Percentiles rank a stretch among this genome's conserved stretches.
Evolutionary conservation across 1,140 invertebrate genomes (phyloP).

Genomic region (Bombus confusus): DNA sequence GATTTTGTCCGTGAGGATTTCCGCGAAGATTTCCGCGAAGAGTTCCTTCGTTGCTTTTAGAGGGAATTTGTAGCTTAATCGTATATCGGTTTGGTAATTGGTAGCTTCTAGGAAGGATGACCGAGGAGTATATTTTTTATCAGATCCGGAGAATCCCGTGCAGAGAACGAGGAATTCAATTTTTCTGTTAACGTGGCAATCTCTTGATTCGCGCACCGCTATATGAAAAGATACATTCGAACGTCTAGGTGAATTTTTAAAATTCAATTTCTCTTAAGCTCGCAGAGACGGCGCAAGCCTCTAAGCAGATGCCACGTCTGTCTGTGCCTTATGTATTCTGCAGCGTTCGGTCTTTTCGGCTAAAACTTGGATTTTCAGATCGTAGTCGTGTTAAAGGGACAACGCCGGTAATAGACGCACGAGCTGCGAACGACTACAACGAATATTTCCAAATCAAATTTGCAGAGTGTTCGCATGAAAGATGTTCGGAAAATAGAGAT

Average conservation of each 20-base stretch:
- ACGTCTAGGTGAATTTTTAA: slow-evolving; percentile 40
- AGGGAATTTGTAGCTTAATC: not conserved
- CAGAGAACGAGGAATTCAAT: not conserved
- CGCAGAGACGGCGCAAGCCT: not conserved
- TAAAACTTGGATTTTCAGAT: not conserved
- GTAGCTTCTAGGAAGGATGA: not conserved
- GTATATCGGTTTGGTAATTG: not conserved
- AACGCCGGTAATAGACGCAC: too few relatives aligned
- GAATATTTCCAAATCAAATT: too few relatives aligned
- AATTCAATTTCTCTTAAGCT: slow-evolving; percentile 44
- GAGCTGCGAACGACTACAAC: too few relatives aligned
- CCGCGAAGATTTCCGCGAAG: too few relatives aligned
- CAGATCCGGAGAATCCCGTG: too few relatives aligned
- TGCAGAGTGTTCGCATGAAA: too few relatives aligned
- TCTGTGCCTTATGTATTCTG: slow-evolving; percentile 1
- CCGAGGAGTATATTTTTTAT: not conserved
- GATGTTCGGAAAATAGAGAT: too few relatives aligned
- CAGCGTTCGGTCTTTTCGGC: not conserved
- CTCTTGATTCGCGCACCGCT: slow-evolving; percentile 1
- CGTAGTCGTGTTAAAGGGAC: not conserved
- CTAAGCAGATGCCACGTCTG: slow-evolving; percentile 1
- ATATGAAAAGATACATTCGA: not conserved
- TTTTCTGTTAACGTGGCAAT: slow-evolving; percentile 18
- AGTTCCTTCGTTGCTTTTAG: not conserved
- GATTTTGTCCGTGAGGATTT: not conserved